Base-by-base conservation (phyloP, 2,113 vertebrate species). In the Oreocharis arfaki region DNA sequence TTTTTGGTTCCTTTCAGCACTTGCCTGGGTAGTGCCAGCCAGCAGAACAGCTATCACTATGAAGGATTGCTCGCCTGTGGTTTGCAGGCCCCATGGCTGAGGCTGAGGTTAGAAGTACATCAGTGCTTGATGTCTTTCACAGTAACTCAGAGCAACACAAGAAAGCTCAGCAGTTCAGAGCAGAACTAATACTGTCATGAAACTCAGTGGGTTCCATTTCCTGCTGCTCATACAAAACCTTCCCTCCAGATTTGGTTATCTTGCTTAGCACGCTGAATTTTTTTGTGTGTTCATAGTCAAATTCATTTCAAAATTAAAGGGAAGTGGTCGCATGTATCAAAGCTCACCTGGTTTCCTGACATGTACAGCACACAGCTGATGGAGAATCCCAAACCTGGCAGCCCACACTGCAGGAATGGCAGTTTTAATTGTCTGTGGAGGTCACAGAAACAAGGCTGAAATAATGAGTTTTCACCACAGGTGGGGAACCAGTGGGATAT, bases 271-370 rank as follows among this genome's bases (percentile, higher is more conserved):
- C 6, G 3, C 16, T 46, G 56, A 61, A 16, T 41, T 85, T 73
- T 57, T 59, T 53, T 64, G 20, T 49, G 23, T 49, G 30, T 30
- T 89, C 7, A 1, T 61, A 56, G 93, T 83, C 70, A 71, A 89
- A 75, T 84, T 91, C 0, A 77, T 78, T 87, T 91, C 41, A 89
- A 46, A 91, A 73, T 74, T 57, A 82, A 76, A 63, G 47, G 84
- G 69, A 96, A 95, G 80, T 64, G 65, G 37, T 60, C 3, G 1
- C 20, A 30, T 30, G 20, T 57, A 19, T 57, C 60, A 75, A 69
- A 85, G 46, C 65, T 73, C 89, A 95, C 81, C 87, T 87, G 81
- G 13, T 85, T 95, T 84, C 75, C 44, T 75, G 52, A 90, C 39
- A 76, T 1, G 9, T 12, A 71, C 56, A 84, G 44, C 49, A 27